Conservation (phyloP, 2,797 vertebrate genomes). For the Mus caroli region DNA sequence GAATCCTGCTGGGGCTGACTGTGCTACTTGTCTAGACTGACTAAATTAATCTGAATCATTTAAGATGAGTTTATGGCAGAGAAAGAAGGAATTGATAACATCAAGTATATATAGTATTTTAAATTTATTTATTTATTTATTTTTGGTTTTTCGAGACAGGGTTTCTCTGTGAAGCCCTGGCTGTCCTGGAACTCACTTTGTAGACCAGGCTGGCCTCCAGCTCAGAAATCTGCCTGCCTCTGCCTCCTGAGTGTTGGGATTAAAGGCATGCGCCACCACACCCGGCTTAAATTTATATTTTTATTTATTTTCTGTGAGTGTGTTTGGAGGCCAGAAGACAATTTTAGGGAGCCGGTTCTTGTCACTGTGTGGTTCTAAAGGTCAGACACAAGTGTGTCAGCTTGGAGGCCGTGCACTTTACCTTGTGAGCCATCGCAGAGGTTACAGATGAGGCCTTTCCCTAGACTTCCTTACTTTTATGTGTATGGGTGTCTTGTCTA, state of each 20-base stretch:
- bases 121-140: conserved; percentile 9
- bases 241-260: too few species aligned
- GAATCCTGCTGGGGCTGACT: neutral
- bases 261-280: too few species aligned
- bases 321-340: neutral
- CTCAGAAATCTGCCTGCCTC: too few species aligned
- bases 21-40: neutral
- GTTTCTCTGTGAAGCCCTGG: too few species aligned
- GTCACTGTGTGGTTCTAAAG: neutral
- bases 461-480: neutral
- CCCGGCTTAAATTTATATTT: conserved; percentile 5
- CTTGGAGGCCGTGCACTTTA: neutral
- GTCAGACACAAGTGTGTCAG: neutral
- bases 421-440: neutral
- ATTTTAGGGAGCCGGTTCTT: neutral
- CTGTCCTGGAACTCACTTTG: too few species aligned
- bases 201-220: too few species aligned
- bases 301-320: neutral
- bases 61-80: conserved; percentile 29
- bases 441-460: neutral
- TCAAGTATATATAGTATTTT: neutral
- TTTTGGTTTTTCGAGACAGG: too few species aligned
- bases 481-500: neutral
- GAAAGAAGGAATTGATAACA: conserved; percentile 12
- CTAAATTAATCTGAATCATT: conserved; percentile 17